phyloP scores from a whole-genome alignment of 2,888 invertebrate genomes.

The Quadriops clusia region DNA sequence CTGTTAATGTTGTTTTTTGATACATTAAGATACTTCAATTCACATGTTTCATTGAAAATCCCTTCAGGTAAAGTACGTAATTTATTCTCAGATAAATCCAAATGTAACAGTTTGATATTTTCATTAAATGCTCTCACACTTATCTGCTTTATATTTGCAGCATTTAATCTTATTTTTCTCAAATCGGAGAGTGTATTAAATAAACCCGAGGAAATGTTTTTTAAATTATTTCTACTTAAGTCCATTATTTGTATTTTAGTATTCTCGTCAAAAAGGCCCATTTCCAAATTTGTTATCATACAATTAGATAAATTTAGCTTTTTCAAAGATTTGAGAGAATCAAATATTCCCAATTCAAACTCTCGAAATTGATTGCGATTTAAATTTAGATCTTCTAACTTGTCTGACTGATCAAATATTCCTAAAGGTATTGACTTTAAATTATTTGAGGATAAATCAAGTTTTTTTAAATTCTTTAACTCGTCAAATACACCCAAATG shows the following conservation, averaged over 20 bases:
- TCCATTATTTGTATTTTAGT: constrained; percentile 14
- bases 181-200: constrained; percentile 8
- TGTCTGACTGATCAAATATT: constrained; percentile 16
- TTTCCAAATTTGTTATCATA: constrained; percentile 12
- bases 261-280: constrained; percentile 16
- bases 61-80: constrained; percentile 1
- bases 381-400: constrained; percentile 16
- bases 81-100: constrained; percentile 4
- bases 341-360: constrained; percentile 14
- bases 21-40: constrained; percentile 13
- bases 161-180: too few species aligned
- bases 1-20: constrained; percentile 12
- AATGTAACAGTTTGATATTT: too few species aligned
- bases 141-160: too few species aligned
- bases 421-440: constrained; percentile 15
- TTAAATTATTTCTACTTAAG: constrained; percentile 11
- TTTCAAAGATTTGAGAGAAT: constrained; percentile 12
- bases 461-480: constrained; percentile 11
- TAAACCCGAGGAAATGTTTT: constrained; percentile 7
- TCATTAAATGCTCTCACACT: too few species aligned
- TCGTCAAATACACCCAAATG: constrained; percentile 18
- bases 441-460: constrained; percentile 18
- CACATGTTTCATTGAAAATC: constrained; percentile 7
- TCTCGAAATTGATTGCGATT: constrained; percentile 13
- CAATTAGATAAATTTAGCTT: constrained; percentile 16